These are phyloP conservation scores for Brevimyrus niger DNA, from an alignment of 2,113 vertebrate species.

Conservation along the genomic window DNA sequence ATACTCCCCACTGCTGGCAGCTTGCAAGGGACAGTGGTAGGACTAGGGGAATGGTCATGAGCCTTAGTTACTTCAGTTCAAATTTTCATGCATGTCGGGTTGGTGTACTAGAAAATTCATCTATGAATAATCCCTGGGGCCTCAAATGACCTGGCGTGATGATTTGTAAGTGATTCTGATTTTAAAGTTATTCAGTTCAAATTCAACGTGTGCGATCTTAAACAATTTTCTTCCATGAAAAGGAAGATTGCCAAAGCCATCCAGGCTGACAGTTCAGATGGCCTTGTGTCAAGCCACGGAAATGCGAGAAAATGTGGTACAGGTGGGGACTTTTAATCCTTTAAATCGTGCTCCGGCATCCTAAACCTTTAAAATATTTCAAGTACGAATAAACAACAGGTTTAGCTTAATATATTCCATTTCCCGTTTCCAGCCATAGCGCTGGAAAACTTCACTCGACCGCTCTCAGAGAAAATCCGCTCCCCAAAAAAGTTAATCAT, in stretches of 20 bases:
- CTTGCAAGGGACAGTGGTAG: neutral
- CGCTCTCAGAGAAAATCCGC: neutral
- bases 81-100: neutral
- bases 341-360: neutral
- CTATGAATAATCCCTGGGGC: neutral
- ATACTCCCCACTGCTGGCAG: neutral
- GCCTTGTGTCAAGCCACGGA: neutral
- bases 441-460: neutral
- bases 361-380: neutral
- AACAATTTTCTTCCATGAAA: neutral
- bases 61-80: neutral
- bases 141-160: neutral
- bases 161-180: neutral
- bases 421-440: neutral
- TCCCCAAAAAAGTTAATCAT: neutral
- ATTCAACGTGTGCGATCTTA: neutral
- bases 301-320: neutral
- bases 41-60: neutral
- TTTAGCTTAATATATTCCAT: neutral
- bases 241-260: neutral
- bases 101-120: neutral
- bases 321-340: neutral
- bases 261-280: neutral
- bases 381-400: neutral
- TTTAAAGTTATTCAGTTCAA: neutral